Evolutionary conservation across 2,888 invertebrate species (phyloP).

Genomic region (Catonia carolina): DNA sequence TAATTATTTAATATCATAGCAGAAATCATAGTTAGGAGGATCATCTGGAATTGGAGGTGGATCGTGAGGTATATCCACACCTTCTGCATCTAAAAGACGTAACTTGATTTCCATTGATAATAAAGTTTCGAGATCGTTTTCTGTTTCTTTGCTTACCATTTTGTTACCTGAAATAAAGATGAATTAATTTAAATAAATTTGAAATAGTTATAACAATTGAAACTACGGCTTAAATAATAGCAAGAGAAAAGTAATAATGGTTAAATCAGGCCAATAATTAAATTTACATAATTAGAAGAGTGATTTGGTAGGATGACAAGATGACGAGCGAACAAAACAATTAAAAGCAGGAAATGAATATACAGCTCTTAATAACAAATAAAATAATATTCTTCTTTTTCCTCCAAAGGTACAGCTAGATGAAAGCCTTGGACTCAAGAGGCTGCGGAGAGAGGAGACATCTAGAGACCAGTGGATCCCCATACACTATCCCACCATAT

Average conservation of each 20-base stretch:
- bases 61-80: conserved; percentile 87
- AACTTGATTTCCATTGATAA: conserved; percentile 95
- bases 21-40: conserved; percentile 88
- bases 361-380: too few relatives aligned
- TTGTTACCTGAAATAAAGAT: conserved; percentile 52
- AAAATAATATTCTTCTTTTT: too few relatives aligned
- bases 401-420: too few relatives aligned
- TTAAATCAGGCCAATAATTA: too few relatives aligned
- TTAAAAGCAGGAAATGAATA: too few relatives aligned
- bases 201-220: neutral
- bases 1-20: conserved; percentile 36
- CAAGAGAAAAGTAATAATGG: neutral
- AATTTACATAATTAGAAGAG: too few relatives aligned
- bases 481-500: too few relatives aligned
- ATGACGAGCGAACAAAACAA: too few relatives aligned
- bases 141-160: conserved; percentile 83
- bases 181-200: neutral
- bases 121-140: conserved; percentile 83
- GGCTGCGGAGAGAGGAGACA: too few relatives aligned
- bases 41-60: conserved; percentile 88
- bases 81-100: conserved; percentile 86
- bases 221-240: neutral
- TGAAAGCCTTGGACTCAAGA: too few relatives aligned
- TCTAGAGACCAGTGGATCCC: too few relatives aligned
- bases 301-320: too few relatives aligned